Evolutionary conservation across 2,797 vertebrate species (phyloP).

Genomic region (Helostoma temminkii): DNA sequence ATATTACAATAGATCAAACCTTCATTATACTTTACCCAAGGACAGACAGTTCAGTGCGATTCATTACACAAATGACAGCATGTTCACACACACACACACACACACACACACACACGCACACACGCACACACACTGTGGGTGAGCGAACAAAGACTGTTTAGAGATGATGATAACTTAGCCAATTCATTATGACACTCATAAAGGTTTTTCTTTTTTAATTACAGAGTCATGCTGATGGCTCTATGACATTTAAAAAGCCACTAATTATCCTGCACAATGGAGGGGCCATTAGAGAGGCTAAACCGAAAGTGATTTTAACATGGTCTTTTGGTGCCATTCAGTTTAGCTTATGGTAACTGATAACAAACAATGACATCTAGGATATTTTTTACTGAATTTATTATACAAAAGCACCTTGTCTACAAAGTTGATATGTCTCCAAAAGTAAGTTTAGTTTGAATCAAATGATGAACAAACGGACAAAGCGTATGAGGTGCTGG

Average conservation of each 20-base stretch:
- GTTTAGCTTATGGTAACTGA: constrained; percentile 34
- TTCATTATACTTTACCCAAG: constrained; percentile 52
- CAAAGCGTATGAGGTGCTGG: background rate
- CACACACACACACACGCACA: constrained; percentile 38
- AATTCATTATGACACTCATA: constrained; percentile 75
- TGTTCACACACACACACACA: constrained; percentile 42
- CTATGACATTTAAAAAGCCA: constrained; percentile 74
- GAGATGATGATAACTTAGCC: constrained; percentile 56
- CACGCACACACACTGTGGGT: constrained; percentile 33
- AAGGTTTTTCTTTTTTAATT: constrained; percentile 78
- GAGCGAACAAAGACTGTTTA: constrained; percentile 61
- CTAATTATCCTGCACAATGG: constrained; percentile 75
- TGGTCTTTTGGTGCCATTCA: constrained; percentile 45
- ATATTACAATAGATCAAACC: constrained; percentile 46
- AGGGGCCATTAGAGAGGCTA: constrained; percentile 52
- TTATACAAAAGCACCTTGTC: constrained; percentile 9
- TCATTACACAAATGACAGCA: constrained; percentile 64
- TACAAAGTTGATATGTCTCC: constrained; percentile 16
- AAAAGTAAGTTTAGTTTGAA: constrained; percentile 7
- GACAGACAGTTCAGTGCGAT: constrained; percentile 53
- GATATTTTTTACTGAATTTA: constrained; percentile 14
- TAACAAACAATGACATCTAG: constrained; percentile 23
- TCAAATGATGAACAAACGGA: background rate
- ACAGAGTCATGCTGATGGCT: constrained; percentile 66
- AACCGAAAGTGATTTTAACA: constrained; percentile 55